These are phyloP conservation scores for Hydropsyche tenuis DNA, from an alignment of 1,140 invertebrate genomes.

Conservation along the genomic window DNA sequence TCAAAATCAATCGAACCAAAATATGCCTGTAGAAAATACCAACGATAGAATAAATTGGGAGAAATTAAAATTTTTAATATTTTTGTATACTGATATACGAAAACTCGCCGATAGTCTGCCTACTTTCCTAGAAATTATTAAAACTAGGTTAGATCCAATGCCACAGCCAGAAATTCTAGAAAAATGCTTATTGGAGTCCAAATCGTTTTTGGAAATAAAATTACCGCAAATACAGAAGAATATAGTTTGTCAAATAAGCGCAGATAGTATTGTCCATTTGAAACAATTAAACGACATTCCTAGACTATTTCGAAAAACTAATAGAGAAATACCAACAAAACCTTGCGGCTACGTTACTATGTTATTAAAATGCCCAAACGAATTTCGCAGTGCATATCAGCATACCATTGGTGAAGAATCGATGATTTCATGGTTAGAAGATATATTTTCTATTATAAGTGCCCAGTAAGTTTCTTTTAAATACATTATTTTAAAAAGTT, in stretches of 20 bases:
- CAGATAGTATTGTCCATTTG: slow-evolving; percentile 65
- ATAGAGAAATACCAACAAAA: slow-evolving; percentile 82
- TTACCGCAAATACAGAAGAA: slow-evolving; percentile 64
- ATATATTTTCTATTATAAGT: slow-evolving; percentile 70
- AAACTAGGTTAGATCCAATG: slow-evolving; percentile 56
- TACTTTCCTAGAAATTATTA: slow-evolving; percentile 57
- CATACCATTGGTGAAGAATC: slow-evolving; percentile 63
- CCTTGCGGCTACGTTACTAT: slow-evolving; percentile 79
- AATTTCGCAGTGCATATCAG: slow-evolving; percentile 67
- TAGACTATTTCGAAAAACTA: slow-evolving; percentile 89
- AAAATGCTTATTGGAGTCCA: slow-evolving; percentile 62
- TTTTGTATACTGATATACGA: slow-evolving; percentile 60
- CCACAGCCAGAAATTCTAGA: slow-evolving; percentile 53
- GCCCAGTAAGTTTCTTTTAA: slow-evolving; percentile 67
- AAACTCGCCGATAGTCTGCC: slow-evolving; percentile 59
- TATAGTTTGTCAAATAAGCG: slow-evolving; percentile 66
- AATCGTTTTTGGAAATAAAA: slow-evolving; percentile 58
- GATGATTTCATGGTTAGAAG: slow-evolving; percentile 63
- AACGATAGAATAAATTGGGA: slow-evolving; percentile 43
- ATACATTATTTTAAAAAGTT: slow-evolving; percentile 31
- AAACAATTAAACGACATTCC: slow-evolving; percentile 90
- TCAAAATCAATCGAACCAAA: slow-evolving; percentile 31
- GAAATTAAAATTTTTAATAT: slow-evolving; percentile 52
- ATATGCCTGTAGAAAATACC: slow-evolving; percentile 24
- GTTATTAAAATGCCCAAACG: slow-evolving; percentile 68